A percentile compares a stretch with the other conserved stretches of the same genome.
These are phyloP conservation scores for Drosophila serrata DNA, from an alignment of 1,140 invertebrate species.

Conservation along the genomic window DNA sequence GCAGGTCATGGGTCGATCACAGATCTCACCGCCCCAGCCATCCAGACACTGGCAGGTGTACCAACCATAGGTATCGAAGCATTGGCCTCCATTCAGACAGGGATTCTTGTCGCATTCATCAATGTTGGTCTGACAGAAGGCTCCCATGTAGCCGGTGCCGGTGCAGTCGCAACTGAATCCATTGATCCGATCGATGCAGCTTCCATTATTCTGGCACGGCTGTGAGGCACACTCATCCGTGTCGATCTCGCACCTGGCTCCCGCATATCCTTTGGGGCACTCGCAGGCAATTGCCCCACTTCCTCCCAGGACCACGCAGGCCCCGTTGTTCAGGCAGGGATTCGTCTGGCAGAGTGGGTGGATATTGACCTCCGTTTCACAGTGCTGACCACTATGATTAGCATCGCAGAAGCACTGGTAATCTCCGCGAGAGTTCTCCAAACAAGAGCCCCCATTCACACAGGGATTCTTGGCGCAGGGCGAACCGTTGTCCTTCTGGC, in stretches of 20 bases:
- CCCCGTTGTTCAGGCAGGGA: conserved; percentile 91
- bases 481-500: conserved; percentile 91
- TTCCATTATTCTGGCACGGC: conserved; percentile 94
- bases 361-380: conserved; percentile 91
- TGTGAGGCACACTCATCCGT: conserved; percentile 90
- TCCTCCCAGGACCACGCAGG: conserved; percentile 87
- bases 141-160: conserved; percentile 91
- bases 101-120: conserved; percentile 93
- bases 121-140: conserved; percentile 93
- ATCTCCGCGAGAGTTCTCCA: conserved; percentile 90
- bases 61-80: conserved; percentile 92
- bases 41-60: conserved; percentile 93
- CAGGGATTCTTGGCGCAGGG: conserved; percentile 91
- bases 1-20: conserved; percentile 87
- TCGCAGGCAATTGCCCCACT: conserved; percentile 88
- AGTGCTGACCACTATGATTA: conserved; percentile 91
- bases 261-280: conserved; percentile 88
- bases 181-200: conserved; percentile 91
- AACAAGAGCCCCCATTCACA: conserved; percentile 91
- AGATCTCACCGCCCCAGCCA: conserved; percentile 92
- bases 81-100: conserved; percentile 92
- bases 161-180: conserved; percentile 92
- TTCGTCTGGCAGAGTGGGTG: conserved; percentile 90
- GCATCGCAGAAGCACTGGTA: conserved; percentile 91
- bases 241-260: conserved; percentile 89